Evolutionary conservation across 2,113 vertebrate species (phyloP), one percentile per base, ranked within the genome.

Genomic region (Tursiops truncatus): DNA sequence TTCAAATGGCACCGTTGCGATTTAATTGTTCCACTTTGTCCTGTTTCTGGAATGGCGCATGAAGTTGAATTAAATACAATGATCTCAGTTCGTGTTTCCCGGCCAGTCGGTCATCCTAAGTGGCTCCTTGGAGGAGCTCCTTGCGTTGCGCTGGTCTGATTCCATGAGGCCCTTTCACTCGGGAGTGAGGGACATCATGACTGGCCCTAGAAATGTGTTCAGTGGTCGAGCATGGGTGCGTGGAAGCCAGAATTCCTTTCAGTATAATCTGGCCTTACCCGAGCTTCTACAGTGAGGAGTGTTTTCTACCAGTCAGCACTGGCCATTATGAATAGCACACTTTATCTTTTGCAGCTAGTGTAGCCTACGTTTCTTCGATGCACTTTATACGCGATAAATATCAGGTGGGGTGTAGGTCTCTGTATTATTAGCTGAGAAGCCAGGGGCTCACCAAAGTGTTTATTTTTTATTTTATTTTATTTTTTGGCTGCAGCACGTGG

Each of bases 1-100:
- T 8, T 50, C 58, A 2, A 2, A 6, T 14, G 62, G 53, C 9
- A 0, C 15, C 1, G 0, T n/a, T 56, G 31, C 0, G 7, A 1
- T 6, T 7, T 21, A 1, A 14, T 26, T 31, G 28, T 62, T 50
- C 15, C 8, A 3, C 1, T 47, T 76, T 36, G 11, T 20, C 23
- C 28, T 17, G 8, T 3, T 58, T 63, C 18, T 68, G 47, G 6
- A 33, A 10, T 17, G 0, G 0, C 38, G 14, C 5, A 36, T 6
- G 60, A 85, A 17, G n/a, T 6, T 38, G 67, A 47, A 76, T 89
- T n/a, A 58, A 85, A 63, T 62, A 36, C 50, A 1, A 3, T 85
- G 76, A 53, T 67, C 89, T 89, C 92, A 2, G 33, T 44, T 53
- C 44, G 33, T 20, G 0, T 31, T 62, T 85, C 47, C 58, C 10